Evolutionary conservation across 2,113 vertebrate species (phyloP).

Genomic region (Peromyscus maniculatus): DNA sequence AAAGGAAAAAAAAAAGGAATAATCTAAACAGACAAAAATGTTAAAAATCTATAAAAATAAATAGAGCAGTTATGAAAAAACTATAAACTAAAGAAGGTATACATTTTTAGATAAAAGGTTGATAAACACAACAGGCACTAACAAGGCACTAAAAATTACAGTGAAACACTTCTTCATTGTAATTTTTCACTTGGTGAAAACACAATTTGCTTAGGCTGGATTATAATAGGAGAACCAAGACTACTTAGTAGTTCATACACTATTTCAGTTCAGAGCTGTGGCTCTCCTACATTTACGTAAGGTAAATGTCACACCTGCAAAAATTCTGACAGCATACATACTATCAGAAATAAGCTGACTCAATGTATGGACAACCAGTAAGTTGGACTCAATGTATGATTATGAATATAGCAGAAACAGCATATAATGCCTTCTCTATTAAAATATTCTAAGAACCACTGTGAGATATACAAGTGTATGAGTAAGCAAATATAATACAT

Average conservation of each 20-base stretch:
- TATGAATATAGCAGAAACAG: not conserved
- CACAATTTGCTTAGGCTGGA: not conserved
- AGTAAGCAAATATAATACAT: not conserved
- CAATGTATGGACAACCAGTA: not conserved
- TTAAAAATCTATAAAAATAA: not conserved
- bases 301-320: slow-evolving; percentile 7
- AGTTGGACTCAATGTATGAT: not conserved
- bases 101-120: slow-evolving; percentile 13
- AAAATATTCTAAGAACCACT: not conserved
- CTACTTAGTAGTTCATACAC: not conserved
- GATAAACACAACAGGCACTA: slow-evolving; percentile 11
- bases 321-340: not conserved
- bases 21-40: not conserved
- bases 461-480: not conserved
- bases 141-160: not conserved
- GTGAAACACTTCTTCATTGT: no score
- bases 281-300: slow-evolving; percentile 38
- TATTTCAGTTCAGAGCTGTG: slow-evolving; percentile 21
- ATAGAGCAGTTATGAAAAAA: not conserved
- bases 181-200: not conserved
- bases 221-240: slow-evolving; percentile 38
- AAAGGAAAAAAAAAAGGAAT: not conserved
- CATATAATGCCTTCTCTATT: not conserved
- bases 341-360: not conserved
- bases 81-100: slow-evolving; percentile 2